Base-by-base conservation (phyloP, 2,113 vertebrate species). In the Coregonus clupeaformis region DNA sequence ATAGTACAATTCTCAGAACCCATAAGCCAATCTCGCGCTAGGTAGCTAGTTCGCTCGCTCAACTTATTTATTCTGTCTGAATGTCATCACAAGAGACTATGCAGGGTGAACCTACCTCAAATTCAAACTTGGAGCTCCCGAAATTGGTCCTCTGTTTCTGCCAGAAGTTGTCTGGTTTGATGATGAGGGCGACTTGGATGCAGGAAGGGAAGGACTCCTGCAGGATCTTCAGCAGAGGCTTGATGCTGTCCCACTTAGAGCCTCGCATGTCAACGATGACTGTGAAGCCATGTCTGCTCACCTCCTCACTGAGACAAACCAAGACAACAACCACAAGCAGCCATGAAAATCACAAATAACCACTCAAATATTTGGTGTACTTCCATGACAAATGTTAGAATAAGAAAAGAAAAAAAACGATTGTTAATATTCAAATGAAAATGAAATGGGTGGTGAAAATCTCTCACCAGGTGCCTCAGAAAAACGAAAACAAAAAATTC, bases 101-200 rank as follows among this genome's bases (percentile, higher is more conserved):
- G 32, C 47, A 60, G 68, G 49, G 9, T n/a, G 4, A 2, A 57
- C 87, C 88, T 90, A 98, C 98, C 96, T 99, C 98, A 91, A 99
- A 99, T 88, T 99, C 98, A 90, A 99, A 99, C 87, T 99, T 99
- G 42, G 98, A 97, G 89, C 97, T 99, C 92, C 97, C 98, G 59
- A 99, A 99, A 88, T 99, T 99, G 80, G 97, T 99, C 90, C 97
- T 96, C 91, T 99, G 98, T 80, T 99, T 99, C 91, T 99, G 98
- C 97, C 97, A 99, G 91, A 99, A 98, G 93, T 98, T 99, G 90
- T 99, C 97, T 6, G 97, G 97, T 87, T 99, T 99, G 94, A 99
- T 98, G 89, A 99, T 98, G 89, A 99, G 96, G 42, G 97, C 97
- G 73, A 99, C 95, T 84, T 99, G 97, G 88, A 99, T 98, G 90